Percentiles rank a stretch among this genome's conserved stretches.
phyloP scores from a whole-genome alignment of 2,797 vertebrate genomes.

The Aselliscus stoliczkanus region DNA sequence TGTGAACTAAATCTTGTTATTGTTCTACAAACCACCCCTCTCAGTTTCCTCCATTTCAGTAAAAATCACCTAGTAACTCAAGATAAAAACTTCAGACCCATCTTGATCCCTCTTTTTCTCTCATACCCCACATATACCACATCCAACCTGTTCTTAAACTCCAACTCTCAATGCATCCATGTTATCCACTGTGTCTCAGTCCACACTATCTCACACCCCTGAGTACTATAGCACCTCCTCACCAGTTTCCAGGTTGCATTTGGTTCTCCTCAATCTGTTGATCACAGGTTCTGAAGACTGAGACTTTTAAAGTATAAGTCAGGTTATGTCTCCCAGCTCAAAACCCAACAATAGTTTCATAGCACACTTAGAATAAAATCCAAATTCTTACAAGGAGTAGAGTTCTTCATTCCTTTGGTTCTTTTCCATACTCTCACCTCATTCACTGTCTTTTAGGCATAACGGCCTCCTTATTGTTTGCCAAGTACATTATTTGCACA shows the following conservation, averaged over 20 bases:
- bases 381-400: background rate
- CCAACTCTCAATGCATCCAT: accelerated
- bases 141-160: background rate
- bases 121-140: too few species aligned
- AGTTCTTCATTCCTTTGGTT: background rate
- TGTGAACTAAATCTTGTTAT: background rate
- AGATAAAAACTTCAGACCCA: background rate
- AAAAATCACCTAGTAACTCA: background rate
- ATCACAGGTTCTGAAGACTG: background rate
- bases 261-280: background rate
- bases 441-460: background rate
- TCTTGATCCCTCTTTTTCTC: background rate
- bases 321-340: background rate
- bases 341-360: background rate
- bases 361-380: background rate
- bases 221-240: accelerated
- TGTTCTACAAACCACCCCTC: background rate
- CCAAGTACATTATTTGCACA: background rate
- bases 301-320: background rate
- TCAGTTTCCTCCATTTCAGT: background rate
- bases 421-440: background rate
- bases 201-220: accelerated
- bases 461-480: background rate
- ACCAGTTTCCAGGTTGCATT: background rate
- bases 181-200: accelerated